phyloP scores from a whole-genome alignment of 2,888 invertebrate species.

The Sycophila texana region DNA sequence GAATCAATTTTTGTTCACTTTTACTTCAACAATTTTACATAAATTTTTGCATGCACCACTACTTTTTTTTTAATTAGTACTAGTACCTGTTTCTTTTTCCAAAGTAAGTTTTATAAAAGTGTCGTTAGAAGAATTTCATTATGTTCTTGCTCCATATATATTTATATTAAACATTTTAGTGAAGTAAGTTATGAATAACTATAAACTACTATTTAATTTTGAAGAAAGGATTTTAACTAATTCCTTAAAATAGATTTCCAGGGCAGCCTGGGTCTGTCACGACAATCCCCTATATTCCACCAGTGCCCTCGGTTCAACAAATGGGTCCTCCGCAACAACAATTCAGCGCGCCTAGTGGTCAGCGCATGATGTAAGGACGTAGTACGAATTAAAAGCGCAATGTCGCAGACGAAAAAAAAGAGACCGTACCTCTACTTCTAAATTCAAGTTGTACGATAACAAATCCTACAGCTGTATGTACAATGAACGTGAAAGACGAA shows the following conservation, averaged over 20 bases:
- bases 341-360: conserved; percentile 71
- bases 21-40: too few species aligned
- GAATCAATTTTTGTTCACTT: too few species aligned
- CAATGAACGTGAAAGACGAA: conserved; percentile 58
- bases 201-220: too few species aligned
- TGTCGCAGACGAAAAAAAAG: conserved; percentile 18
- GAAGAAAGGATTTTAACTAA: neutral
- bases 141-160: too few species aligned
- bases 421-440: conserved; percentile 62
- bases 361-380: conserved; percentile 71
- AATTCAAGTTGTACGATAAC: conserved; percentile 68
- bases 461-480: conserved; percentile 65
- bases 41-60: too few species aligned
- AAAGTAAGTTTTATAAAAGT: too few species aligned
- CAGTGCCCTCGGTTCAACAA: conserved; percentile 58
- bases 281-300: conserved; percentile 66
- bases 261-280: conserved; percentile 53
- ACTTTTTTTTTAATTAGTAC: too few species aligned
- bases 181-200: too few species aligned
- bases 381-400: conserved; percentile 32
- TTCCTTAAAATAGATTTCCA: conserved; percentile 60
- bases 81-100: too few species aligned
- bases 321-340: conserved; percentile 65
- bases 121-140: too few species aligned
- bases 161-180: too few species aligned